A percentile compares a stretch with the other conserved stretches of the same genome.
Evolutionary conservation across 2,797 vertebrate genomes (phyloP).

Genomic region (Peromyscus melanophrys): DNA sequence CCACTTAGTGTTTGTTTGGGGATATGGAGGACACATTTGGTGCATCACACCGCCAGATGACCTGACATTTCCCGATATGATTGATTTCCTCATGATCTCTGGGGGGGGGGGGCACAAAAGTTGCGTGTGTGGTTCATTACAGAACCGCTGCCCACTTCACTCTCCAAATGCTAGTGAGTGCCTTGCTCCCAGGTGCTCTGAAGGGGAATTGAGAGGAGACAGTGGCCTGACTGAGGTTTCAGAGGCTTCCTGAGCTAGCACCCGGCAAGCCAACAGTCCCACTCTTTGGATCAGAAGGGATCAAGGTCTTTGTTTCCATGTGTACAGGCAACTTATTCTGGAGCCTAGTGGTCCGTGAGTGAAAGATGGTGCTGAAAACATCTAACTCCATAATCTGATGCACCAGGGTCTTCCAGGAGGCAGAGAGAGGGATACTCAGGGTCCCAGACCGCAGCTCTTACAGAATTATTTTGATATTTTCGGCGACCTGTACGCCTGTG

Average conservation of each 20-base stretch:
- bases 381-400: background rate
- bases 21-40: background rate
- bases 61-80: background rate
- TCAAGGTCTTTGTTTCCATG: background rate
- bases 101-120: background rate
- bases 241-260: background rate
- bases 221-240: fast-evolving
- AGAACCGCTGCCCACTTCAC: background rate
- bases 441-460: background rate
- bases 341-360: background rate
- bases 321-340: background rate
- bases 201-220: background rate
- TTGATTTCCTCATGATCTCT: background rate
- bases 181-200: background rate
- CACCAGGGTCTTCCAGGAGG: background rate
- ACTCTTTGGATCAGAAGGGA: background rate
- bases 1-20: background rate
- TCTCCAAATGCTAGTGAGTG: background rate
- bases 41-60: background rate
- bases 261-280: background rate
- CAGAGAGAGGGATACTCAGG: no score
- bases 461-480: background rate
- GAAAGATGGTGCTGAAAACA: background rate
- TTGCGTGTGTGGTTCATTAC: background rate
- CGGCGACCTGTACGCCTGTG: background rate